phyloP scores from a whole-genome alignment of 2,113 vertebrate genomes.

The Mesoclemmys tuberculata region DNA sequence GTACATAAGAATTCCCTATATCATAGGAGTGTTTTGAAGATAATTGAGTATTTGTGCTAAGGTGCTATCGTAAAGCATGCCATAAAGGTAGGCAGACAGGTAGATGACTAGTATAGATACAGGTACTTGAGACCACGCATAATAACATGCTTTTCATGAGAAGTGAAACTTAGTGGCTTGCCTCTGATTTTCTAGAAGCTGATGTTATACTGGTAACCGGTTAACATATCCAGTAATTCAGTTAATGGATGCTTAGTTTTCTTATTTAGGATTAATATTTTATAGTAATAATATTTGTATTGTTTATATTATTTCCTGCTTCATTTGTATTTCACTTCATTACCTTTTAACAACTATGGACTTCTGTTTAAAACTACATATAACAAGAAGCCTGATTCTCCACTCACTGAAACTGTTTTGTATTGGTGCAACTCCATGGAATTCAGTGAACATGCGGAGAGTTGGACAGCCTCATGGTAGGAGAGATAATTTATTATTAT shows the following conservation, averaged over 20 bases:
- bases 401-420: neutral
- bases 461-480: too few relatives aligned
- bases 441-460: neutral
- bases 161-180: neutral
- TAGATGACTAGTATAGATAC: neutral
- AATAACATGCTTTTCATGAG: neutral
- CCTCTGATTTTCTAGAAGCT: neutral
- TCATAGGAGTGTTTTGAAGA: neutral
- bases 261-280: slow-evolving; percentile 19
- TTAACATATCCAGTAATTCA: neutral
- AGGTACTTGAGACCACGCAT: neutral
- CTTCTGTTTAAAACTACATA: neutral
- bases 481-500: too few relatives aligned
- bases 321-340: neutral
- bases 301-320: neutral
- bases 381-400: neutral
- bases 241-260: neutral
- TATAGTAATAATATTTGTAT: neutral
- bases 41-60: neutral
- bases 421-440: neutral
- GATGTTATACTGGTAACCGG: neutral
- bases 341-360: neutral
- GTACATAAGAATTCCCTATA: neutral
- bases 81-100: neutral
- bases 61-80: neutral